Base-by-base conservation (phyloP, 1,140 invertebrate species). In the Papilio polyxenes region DNA sequence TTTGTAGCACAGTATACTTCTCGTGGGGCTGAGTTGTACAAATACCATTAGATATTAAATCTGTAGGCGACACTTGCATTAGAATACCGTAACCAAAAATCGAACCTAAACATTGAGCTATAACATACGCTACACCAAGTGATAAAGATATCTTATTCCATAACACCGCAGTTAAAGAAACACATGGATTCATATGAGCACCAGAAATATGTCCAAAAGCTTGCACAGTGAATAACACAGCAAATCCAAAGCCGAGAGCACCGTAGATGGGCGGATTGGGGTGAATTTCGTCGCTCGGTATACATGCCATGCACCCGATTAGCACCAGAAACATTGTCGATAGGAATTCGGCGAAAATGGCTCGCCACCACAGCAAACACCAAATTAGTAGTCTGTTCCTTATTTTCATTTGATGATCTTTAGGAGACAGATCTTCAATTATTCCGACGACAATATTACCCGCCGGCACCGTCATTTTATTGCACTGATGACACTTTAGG, bases 141-240 rank as follows among this genome's bases (percentile, higher is more conserved):
- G 95, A 91, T 8, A 98, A 83, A 13, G 96, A 96, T 62, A 90
- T 89, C 23, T 83, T 88, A 1, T 92, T 89, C 85, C 87, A 95
- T 53, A 95, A 95, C 44, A 97, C 92, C 3, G 98, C 95, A 5
- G 96, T 96, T 2, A 96, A 85, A 3, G 97, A 97, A 0, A 98
- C 96, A 0, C 96, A 96, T 0, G 98, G 98, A 90, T 98, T 98
- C 85, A 98, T 95, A 81, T 97, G 96, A 48, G 96, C 96, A 76
- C 96, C 96, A 79, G 96, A 97, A 82, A 97, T 95, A 84, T 97
- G 96, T 2, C 95, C 96, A 83, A 97, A 95, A 51, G 95, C 95
- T 95, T 97, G 92, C 23, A 96, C 95, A 85, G 93, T 92, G 72
- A 93, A 91, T 78, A 93, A 83, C 20, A 94, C 91, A 8, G 86